Conservation (phyloP, 2,888 invertebrate genomes). For the Polyploca ridens region DNA sequence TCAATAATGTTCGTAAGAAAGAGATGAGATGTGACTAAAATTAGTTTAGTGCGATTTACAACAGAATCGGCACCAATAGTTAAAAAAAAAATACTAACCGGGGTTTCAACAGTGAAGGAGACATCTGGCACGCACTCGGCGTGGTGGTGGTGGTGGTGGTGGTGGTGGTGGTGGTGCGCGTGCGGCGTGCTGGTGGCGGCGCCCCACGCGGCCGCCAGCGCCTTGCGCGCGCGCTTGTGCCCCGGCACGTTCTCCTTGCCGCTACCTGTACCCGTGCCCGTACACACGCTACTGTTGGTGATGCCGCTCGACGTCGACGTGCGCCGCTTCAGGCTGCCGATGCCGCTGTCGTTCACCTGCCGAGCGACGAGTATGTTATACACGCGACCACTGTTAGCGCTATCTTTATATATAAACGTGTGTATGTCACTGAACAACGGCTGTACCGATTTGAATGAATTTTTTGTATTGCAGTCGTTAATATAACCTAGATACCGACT, state of each 20-base stretch:
- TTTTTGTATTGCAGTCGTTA: too few relatives aligned
- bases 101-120: conserved; percentile 90
- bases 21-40: too few relatives aligned
- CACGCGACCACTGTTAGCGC: too few relatives aligned
- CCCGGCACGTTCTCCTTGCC: conserved; percentile 18
- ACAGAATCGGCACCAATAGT: too few relatives aligned
- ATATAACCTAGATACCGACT: too few relatives aligned
- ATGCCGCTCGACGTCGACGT: conserved; percentile 72
- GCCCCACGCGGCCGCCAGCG: conserved; percentile 90
- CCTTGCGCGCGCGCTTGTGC: conserved; percentile 91
- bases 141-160: conserved; percentile 76
- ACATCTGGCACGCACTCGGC: conserved; percentile 83
- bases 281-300: conserved; percentile 42
- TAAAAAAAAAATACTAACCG: conserved; percentile 78
- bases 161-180: conserved; percentile 25
- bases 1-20: too few relatives aligned
- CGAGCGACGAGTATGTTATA: not conserved
- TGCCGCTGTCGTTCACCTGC: conserved; percentile 75
- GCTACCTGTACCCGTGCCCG: not conserved
- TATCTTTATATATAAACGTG: too few relatives aligned
- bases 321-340: conserved; percentile 70
- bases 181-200: conserved; percentile 79
- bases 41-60: too few relatives aligned
- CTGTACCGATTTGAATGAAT: too few relatives aligned
- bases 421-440: too few relatives aligned